Evolutionary conservation across 2,797 vertebrate genomes (phyloP).

Genomic region (Hippocampus kuda): DNA sequence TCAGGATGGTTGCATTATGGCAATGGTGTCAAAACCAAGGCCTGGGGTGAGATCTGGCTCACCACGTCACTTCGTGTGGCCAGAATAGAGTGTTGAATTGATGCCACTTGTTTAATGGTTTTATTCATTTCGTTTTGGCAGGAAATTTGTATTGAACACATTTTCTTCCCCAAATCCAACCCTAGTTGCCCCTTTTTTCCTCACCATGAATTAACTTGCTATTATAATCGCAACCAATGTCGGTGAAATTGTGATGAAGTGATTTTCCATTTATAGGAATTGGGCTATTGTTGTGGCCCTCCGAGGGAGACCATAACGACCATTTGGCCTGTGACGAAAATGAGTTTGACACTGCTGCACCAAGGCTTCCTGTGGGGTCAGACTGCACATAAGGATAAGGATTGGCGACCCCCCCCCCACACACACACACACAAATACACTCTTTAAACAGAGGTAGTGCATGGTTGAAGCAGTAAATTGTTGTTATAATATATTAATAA

Average conservation of each 20-base stretch:
- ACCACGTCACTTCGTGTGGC: too few relatives aligned
- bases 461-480: conserved; percentile 20
- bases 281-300: not conserved
- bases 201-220: too few relatives aligned
- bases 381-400: conserved; percentile 33
- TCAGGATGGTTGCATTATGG: conserved; percentile 41
- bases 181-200: too few relatives aligned
- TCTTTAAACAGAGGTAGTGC: conserved; percentile 46
- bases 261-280: not conserved
- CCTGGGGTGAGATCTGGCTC: not conserved
- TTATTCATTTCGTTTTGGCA: not conserved
- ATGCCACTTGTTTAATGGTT: not conserved
- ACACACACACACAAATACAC: not conserved
- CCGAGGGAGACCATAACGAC: not conserved
- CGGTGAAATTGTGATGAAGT: not conserved
- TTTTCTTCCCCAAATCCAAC: not conserved
- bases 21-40: not conserved
- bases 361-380: conserved; percentile 47
- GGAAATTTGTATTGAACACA: not conserved
- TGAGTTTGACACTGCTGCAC: not conserved
- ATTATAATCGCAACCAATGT: too few relatives aligned
- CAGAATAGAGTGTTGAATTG: too few relatives aligned
- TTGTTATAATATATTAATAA: conserved; percentile 16
- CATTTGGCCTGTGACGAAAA: not conserved
- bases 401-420: conserved; percentile 27